A percentile compares a stretch with the other conserved stretches of the same genome.
Evolutionary conservation across 2,113 vertebrate genomes (phyloP).

Genomic region (Malurus cyaneus): DNA sequence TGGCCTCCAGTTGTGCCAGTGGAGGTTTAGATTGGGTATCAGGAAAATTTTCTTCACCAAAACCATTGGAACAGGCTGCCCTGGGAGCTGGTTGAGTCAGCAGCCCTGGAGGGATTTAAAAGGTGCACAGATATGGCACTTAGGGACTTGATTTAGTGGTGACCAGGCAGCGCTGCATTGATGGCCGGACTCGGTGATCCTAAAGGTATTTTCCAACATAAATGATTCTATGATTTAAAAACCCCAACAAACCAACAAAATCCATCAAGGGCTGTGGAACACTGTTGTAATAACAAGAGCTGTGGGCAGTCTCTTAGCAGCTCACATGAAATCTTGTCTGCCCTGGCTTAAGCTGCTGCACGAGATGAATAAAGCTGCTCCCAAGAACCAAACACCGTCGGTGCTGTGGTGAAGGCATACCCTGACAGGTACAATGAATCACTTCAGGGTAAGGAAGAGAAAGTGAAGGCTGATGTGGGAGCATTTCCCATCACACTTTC

Average conservation of each 20-base stretch:
- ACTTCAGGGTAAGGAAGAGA: constrained; percentile 4
- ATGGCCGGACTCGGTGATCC: background rate
- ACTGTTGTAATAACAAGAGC: background rate
- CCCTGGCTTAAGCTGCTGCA: background rate
- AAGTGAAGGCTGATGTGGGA: constrained; percentile 4
- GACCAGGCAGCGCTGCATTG: background rate
- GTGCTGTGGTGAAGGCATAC: background rate
- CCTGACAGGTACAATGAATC: background rate
- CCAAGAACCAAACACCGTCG: background rate
- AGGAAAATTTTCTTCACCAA: background rate
- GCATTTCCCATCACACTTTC: constrained; percentile 5
- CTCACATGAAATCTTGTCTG: background rate
- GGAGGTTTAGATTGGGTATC: background rate
- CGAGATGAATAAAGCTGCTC: background rate
- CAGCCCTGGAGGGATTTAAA: background rate
- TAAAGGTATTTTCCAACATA: background rate
- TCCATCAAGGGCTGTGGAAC: background rate
- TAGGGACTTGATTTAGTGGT: background rate
- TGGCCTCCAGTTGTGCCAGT: background rate
- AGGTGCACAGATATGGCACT: background rate
- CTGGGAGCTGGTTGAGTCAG: background rate
- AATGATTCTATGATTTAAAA: background rate
- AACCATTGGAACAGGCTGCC: background rate
- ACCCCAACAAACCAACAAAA: background rate
- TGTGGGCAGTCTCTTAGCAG: background rate